Conservation (phyloP, 2,888 invertebrate genomes). For the Auanema sp. region DNA sequence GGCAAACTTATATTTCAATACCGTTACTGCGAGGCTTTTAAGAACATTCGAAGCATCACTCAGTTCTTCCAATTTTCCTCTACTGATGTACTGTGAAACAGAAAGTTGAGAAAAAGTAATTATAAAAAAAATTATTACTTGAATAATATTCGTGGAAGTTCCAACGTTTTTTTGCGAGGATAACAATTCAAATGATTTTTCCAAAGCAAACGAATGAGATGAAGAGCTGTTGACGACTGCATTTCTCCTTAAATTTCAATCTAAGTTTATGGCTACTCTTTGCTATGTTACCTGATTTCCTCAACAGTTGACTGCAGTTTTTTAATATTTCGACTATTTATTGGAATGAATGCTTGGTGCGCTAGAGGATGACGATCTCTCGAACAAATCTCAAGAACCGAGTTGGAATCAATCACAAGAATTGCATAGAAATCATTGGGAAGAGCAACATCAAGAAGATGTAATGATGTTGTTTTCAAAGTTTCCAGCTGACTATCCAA, state of each 20-base stretch:
- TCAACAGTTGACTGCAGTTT: too few relatives aligned
- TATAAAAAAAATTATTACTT: too few relatives aligned
- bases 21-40: neutral
- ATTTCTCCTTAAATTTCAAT: neutral
- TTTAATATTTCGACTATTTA: too few relatives aligned
- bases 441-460: constrained; percentile 6
- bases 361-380: neutral
- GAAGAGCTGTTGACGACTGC: neutral
- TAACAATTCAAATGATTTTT: neutral
- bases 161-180: neutral
- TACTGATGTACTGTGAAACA: constrained; percentile 19
- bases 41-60: constrained; percentile 10
- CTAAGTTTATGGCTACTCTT: too few relatives aligned
- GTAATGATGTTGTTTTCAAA: neutral
- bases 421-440: neutral
- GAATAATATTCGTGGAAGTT: too few relatives aligned
- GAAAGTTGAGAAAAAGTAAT: too few relatives aligned
- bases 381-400: neutral
- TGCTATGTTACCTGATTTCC: too few relatives aligned
- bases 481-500: constrained; percentile 6
- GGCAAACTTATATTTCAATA: neutral
- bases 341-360: too few relatives aligned
- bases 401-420: neutral
- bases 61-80: constrained; percentile 17
- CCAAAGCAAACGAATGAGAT: neutral